These are phyloP conservation scores for Ophion ellenae DNA, from an alignment of 2,888 invertebrate genomes.

Conservation along the genomic window DNA sequence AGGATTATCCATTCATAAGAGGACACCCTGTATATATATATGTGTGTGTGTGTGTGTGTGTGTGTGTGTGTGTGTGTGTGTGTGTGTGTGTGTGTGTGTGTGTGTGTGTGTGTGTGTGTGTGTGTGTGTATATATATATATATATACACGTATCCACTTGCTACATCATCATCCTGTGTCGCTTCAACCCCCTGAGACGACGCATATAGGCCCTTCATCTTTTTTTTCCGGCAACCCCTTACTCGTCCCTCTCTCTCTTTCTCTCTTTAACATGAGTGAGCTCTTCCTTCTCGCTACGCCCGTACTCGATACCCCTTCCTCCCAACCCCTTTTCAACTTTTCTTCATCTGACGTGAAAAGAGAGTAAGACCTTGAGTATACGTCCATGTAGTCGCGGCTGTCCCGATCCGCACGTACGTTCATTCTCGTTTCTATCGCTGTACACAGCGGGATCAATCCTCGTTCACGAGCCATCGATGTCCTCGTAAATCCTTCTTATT, in stretches of 20 bases:
- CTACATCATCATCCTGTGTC: constrained; percentile 50
- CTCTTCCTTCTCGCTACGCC: constrained; percentile 46
- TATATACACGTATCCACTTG: constrained; percentile 57
- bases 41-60: too few relatives aligned
- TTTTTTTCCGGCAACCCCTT: constrained; percentile 37
- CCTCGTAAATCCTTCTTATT: not conserved
- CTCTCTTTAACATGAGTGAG: constrained; percentile 30
- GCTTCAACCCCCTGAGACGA: constrained; percentile 37
- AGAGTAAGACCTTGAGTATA: constrained; percentile 18
- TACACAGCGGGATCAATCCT: constrained; percentile 1
- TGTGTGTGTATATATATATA: not conserved
- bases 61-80: too few relatives aligned
- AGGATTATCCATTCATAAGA: too few relatives aligned
- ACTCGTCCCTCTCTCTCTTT: constrained; percentile 60
- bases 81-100: too few relatives aligned
- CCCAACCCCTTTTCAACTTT: not conserved
- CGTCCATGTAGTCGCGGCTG: not conserved
- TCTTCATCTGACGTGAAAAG: not conserved
- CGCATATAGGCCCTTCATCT: constrained; percentile 52
- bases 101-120: too few relatives aligned
- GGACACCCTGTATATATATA: too few relatives aligned
- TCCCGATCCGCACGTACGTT: constrained; percentile 15
- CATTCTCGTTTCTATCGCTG: constrained; percentile 14
- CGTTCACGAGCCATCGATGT: constrained; percentile 17
- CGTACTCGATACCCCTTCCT: constrained; percentile 4